Evolutionary conservation across 2,888 invertebrate genomes (phyloP).

Genomic region (Lepas anatifera): DNA sequence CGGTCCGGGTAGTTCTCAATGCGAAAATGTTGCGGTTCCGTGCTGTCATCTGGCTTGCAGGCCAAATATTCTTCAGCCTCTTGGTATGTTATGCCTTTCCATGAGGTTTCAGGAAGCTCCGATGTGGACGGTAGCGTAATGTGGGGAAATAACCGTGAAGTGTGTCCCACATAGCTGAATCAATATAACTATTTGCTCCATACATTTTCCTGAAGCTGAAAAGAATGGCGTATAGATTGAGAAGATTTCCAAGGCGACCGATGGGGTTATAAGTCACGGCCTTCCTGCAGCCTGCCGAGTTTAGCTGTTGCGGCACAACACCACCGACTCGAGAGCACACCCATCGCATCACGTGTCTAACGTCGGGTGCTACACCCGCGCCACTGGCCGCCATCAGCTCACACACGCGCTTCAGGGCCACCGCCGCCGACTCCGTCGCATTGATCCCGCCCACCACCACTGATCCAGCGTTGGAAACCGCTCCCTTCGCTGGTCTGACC

Average conservation of each 20-base stretch:
- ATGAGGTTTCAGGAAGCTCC: neutral
- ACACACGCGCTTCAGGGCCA: neutral
- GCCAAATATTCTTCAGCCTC: neutral
- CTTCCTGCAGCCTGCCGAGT: neutral
- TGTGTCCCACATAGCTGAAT: neutral
- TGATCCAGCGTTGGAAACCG: too few species aligned
- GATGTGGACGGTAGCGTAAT: neutral
- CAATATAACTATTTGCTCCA: neutral
- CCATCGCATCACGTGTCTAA: neutral
- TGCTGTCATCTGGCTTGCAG: neutral
- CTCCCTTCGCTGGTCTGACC: too few species aligned
- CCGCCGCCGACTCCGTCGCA: too few species aligned
- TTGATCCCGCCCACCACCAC: too few species aligned
- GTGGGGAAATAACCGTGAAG: neutral
- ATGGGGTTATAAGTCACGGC: neutral
- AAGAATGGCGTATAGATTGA: neutral
- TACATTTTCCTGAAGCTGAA: neutral
- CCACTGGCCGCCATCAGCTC: neutral
- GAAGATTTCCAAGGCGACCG: neutral
- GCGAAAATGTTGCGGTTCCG: neutral
- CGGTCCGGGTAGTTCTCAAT: neutral
- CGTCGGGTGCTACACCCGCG: neutral
- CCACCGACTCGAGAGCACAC: neutral
- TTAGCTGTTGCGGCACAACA: neutral
- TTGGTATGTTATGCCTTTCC: neutral